phyloP scores from a whole-genome alignment of 1,140 invertebrate species.

The Micrasema longulum region DNA sequence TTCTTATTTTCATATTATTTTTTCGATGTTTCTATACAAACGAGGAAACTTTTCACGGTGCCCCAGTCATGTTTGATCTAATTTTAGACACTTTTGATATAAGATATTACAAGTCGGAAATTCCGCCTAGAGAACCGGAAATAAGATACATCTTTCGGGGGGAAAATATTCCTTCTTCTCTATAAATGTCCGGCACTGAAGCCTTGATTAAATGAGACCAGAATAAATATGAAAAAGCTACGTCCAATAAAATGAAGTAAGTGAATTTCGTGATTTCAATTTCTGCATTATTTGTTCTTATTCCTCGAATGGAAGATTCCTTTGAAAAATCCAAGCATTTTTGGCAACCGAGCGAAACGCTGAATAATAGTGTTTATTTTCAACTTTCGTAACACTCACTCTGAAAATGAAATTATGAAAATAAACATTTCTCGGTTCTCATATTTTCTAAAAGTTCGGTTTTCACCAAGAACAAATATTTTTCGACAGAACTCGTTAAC shows the following conservation, averaged over 20 bases:
- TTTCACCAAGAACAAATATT: too few species aligned
- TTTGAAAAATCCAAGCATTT: slow-evolving; percentile 3
- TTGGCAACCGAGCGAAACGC: slow-evolving; percentile 42
- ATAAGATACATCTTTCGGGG: slow-evolving; percentile 39
- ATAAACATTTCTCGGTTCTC: slow-evolving; percentile 3
- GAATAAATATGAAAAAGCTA: slow-evolving; percentile 45
- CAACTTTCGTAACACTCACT: not conserved
- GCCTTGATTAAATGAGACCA: slow-evolving; percentile 42
- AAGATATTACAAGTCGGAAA: slow-evolving; percentile 26
- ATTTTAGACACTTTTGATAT: slow-evolving; percentile 35
- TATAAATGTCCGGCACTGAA: slow-evolving; percentile 36
- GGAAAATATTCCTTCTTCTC: slow-evolving; percentile 21
- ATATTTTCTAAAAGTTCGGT: too few species aligned
- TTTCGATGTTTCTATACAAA: too few species aligned
- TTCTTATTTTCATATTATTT: too few species aligned
- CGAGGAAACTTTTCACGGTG: not conserved
- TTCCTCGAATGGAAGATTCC: slow-evolving; percentile 30
- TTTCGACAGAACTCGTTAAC: too few species aligned
- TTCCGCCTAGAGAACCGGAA: slow-evolving; percentile 18
- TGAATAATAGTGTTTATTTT: not conserved
- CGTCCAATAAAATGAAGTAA: slow-evolving; percentile 47
- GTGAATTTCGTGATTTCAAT: slow-evolving; percentile 38
- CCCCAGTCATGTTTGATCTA: slow-evolving; percentile 4
- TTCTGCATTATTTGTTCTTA: slow-evolving; percentile 26
- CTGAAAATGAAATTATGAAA: slow-evolving; percentile 9